Evolutionary conservation across 2,113 vertebrate genomes (phyloP).

Genomic region (Thunnus maccoyii): DNA sequence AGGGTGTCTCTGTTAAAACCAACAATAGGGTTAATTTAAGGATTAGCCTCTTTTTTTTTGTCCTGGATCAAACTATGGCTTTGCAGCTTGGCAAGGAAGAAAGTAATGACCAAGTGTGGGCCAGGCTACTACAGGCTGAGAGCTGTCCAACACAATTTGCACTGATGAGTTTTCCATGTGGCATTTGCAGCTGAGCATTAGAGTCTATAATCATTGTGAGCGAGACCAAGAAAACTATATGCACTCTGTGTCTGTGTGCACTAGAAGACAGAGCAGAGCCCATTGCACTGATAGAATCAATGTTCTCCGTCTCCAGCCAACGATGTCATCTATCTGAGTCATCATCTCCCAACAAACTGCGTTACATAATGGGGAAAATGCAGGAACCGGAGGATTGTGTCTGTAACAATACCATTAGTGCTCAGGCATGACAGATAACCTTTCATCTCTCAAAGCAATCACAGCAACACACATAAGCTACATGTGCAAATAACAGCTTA

Average conservation of each 20-base stretch:
- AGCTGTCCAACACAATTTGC: conserved; percentile 45
- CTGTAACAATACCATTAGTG: conserved; percentile 48
- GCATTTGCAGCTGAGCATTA: conserved; percentile 63
- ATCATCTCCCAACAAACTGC: conserved; percentile 64
- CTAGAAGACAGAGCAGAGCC: conserved; percentile 22
- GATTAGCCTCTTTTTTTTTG: conserved; percentile 12
- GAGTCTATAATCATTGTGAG: conserved; percentile 61
- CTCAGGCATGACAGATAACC: conserved; percentile 49
- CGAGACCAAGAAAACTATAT: conserved; percentile 50
- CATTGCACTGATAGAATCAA: conserved; percentile 39
- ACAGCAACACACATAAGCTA: conserved; percentile 38
- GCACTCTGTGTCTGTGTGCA: conserved; percentile 37
- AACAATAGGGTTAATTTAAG: neutral
- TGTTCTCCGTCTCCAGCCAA: conserved; percentile 59
- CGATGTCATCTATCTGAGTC: conserved; percentile 72
- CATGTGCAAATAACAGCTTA: conserved; percentile 13
- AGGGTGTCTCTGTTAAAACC: neutral
- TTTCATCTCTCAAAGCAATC: conserved; percentile 34
- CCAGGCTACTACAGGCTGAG: conserved; percentile 37
- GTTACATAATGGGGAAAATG: conserved; percentile 73
- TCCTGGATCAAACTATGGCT: conserved; percentile 8
- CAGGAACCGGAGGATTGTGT: conserved; percentile 42
- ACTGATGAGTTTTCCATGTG: conserved; percentile 80
- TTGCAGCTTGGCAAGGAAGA: conserved; percentile 31
- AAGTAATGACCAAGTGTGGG: conserved; percentile 21